phyloP scores from a whole-genome alignment of 2,113 vertebrate species.

The Apodemus sylvaticus region DNA sequence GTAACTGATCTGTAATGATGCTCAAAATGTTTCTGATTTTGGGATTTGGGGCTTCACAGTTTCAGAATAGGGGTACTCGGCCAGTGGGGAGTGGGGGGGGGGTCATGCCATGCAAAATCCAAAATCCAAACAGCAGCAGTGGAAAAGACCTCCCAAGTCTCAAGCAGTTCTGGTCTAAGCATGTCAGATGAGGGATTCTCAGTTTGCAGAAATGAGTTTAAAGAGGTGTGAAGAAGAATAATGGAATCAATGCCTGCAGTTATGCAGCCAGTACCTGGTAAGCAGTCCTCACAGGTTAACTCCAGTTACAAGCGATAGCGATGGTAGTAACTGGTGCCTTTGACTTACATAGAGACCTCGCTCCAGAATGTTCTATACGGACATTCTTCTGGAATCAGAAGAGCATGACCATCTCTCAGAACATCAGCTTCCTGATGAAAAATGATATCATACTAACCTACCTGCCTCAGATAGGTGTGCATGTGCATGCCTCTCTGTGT shows the following conservation, averaged over 20 bases:
- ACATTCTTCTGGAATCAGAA: not conserved
- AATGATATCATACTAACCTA: not conserved
- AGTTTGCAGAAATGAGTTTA: too few relatives aligned
- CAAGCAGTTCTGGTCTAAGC: not conserved
- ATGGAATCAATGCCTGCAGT: not conserved
- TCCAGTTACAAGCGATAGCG: rapidly evolving
- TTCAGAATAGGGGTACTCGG: not conserved
- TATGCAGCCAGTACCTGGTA: not conserved
- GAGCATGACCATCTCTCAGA: not conserved
- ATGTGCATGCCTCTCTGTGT: not conserved
- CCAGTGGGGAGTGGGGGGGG: too few relatives aligned
- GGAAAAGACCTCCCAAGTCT: not conserved
- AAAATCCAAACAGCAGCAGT: not conserved
- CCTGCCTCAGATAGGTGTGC: not conserved
- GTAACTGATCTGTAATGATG: not conserved
- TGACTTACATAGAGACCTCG: not conserved
- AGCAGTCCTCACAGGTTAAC: not conserved
- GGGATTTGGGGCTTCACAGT: not conserved
- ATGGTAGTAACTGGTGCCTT: not conserved
- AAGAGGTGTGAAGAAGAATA: not conserved
- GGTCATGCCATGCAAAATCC: not conserved
- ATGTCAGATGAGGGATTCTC: not conserved
- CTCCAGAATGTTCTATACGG: not conserved
- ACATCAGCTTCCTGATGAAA: not conserved
- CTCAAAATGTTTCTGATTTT: not conserved